Percentiles rank a stretch among this genome's conserved stretches.
Conservation (phyloP, 2,797 vertebrate genomes). For the Ibycter americanus region DNA sequence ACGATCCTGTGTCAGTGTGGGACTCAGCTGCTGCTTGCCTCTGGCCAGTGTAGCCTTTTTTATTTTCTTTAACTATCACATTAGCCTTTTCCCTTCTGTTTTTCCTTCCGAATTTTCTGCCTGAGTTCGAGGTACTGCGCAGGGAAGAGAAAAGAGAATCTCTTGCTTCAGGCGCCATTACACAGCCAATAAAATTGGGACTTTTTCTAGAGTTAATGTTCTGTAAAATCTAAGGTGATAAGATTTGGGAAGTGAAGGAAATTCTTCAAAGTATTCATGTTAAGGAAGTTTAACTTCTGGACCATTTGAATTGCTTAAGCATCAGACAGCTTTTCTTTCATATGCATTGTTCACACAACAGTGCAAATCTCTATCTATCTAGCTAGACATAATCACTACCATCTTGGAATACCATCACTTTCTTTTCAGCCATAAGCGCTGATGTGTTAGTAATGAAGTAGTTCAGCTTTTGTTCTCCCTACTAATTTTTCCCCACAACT, state of each 20-base stretch:
- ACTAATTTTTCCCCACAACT: neutral
- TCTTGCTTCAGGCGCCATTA: neutral
- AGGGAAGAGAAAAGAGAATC: neutral
- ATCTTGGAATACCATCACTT: neutral
- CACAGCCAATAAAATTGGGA: conserved; percentile 2
- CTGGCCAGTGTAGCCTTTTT: neutral
- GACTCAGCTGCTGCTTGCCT: neutral
- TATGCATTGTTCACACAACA: conserved; percentile 12
- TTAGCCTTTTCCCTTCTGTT: neutral
- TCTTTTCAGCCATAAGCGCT: neutral
- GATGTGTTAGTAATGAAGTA: neutral
- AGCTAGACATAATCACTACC: neutral
- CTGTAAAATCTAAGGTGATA: conserved; percentile 48
- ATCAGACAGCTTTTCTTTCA: conserved; percentile 26
- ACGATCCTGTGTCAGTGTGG: neutral
- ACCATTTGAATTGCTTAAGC: conserved; percentile 15
- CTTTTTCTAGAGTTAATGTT: conserved; percentile 40
- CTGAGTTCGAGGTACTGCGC: neutral
- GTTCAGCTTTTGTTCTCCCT: neutral
- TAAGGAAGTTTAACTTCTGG: conserved; percentile 33
- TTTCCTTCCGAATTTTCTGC: conserved; percentile 4
- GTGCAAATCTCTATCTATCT: neutral
- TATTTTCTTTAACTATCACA: neutral
- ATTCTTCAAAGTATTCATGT: conserved; percentile 41
- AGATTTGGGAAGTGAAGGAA: conserved; percentile 3